Conservation (phyloP, 2,113 vertebrate genomes). For the Nansenia antarctica region DNA sequence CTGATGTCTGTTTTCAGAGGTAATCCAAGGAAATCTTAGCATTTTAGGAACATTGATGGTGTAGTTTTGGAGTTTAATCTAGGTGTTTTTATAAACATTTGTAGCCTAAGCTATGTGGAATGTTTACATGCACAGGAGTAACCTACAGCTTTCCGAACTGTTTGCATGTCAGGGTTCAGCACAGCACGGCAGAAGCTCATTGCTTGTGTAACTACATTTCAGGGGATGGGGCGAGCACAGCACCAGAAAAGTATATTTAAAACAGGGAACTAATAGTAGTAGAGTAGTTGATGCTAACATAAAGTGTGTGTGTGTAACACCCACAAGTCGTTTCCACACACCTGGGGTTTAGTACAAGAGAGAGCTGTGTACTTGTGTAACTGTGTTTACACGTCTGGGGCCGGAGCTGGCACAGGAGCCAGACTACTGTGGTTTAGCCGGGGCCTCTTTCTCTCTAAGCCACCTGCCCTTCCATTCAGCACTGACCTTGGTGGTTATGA, state of each 20-base stretch:
- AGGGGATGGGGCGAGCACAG: not conserved
- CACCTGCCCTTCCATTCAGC: conserved; percentile 70
- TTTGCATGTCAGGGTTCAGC: conserved; percentile 19
- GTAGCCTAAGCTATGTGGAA: no score
- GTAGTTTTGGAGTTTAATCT: not conserved
- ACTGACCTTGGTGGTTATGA: conserved; percentile 70
- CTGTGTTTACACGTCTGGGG: conserved; percentile 61
- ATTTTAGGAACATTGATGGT: not conserved
- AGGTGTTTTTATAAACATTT: not conserved
- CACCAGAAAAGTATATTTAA: conserved; percentile 14
- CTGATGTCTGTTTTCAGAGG: not conserved
- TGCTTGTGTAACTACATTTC: conserved; percentile 8
- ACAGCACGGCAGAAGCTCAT: not conserved
- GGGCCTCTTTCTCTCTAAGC: conserved; percentile 64
- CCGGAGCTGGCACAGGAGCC: conserved; percentile 47
- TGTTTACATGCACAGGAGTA: not conserved
- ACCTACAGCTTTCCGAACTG: conserved; percentile 12
- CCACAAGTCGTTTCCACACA: conserved; percentile 2
- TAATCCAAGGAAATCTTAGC: not conserved
- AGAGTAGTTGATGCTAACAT: not conserved
- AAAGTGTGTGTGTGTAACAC: not conserved
- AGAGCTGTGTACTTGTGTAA: conserved; percentile 62
- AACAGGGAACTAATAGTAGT: conserved; percentile 1
- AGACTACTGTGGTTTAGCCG: conserved; percentile 70
- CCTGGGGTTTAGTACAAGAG: conserved; percentile 27